Evolutionary conservation across 2,113 vertebrate species (phyloP).

Genomic region (Halichoeres trimaculatus): DNA sequence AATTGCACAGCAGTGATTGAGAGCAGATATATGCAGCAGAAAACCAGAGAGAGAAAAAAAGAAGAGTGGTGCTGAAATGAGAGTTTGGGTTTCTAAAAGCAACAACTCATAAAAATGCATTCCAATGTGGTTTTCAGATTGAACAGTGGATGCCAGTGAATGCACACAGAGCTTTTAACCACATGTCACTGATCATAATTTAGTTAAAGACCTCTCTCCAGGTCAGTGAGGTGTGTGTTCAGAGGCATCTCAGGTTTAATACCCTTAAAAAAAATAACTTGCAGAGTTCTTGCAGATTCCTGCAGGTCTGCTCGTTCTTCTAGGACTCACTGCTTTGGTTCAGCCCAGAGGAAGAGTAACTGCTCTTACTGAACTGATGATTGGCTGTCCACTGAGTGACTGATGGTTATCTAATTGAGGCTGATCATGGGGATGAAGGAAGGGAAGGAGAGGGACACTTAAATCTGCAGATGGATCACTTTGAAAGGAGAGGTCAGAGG

Average conservation of each 20-base stretch:
- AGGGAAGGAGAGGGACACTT: conserved; percentile 37
- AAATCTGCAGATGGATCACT: conserved; percentile 50
- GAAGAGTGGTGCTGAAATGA: conserved; percentile 62
- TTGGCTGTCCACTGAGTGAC: conserved; percentile 10
- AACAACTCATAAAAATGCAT: conserved; percentile 62
- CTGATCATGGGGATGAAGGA: conserved; percentile 21
- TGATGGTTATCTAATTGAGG: conserved; percentile 25
- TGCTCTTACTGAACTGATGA: not conserved
- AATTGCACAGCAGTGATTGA: conserved; percentile 56
- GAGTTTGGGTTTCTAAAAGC: conserved; percentile 66
- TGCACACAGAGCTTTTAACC: conserved; percentile 52
- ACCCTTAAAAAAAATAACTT: conserved; percentile 44
- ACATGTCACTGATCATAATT: conserved; percentile 47
- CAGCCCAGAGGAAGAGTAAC: conserved; percentile 34
- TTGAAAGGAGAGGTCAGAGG: conserved; percentile 52
- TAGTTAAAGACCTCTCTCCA: conserved; percentile 3
- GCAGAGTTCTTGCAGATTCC: conserved; percentile 36
- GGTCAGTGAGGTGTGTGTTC: conserved; percentile 57
- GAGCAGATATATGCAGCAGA: conserved; percentile 67
- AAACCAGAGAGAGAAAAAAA: conserved; percentile 53
- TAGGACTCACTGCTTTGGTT: conserved; percentile 74
- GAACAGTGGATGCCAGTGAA: conserved; percentile 66
- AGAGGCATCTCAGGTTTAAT: conserved; percentile 50
- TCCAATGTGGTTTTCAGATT: conserved; percentile 35
- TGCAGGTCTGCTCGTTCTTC: conserved; percentile 54